Conservation (phyloP, 92 coral and sea anemone genomes). For the Paramuricea clavata region DNA sequence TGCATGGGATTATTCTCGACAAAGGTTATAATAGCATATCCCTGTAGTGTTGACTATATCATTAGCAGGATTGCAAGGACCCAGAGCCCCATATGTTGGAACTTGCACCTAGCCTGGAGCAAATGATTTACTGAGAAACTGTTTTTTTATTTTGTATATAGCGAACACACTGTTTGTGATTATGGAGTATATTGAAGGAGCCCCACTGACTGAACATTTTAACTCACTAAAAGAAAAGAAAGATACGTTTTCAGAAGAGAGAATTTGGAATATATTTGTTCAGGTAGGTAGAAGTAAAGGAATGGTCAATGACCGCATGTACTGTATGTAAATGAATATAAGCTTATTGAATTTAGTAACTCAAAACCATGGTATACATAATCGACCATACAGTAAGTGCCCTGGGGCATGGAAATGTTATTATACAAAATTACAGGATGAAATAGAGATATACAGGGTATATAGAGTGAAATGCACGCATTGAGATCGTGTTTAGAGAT, state of each 20-base stretch:
- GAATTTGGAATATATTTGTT: constrained; percentile 96
- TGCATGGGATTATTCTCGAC: background rate
- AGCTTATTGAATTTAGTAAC: too few relatives aligned
- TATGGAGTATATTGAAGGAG: constrained; percentile 97
- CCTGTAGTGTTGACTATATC: too few relatives aligned
- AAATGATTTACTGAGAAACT: background rate
- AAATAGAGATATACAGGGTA: too few relatives aligned
- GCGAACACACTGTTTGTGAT: constrained; percentile 94
- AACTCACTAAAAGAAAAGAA: constrained; percentile 93
- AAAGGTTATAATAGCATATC: background rate
- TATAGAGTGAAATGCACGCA: too few relatives aligned
- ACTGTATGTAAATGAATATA: too few relatives aligned
- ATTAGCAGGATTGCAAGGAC: background rate
- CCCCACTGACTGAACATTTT: constrained; percentile 96
- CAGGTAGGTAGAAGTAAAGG: constrained; percentile 71
- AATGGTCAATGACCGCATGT: too few relatives aligned
- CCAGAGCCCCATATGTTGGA: background rate
- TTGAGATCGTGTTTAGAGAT: too few relatives aligned
- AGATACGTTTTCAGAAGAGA: constrained; percentile 84
- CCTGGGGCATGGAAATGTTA: background rate
- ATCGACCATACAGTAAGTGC: too few relatives aligned
- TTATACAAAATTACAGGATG: too few relatives aligned
- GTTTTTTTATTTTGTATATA: constrained; percentile 39
- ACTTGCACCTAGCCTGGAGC: background rate
- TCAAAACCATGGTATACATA: too few relatives aligned